Evolutionary conservation across 2,888 invertebrate species (phyloP), one percentile per base, ranked within the genome.

Genomic region (Morpho helenor): DNA sequence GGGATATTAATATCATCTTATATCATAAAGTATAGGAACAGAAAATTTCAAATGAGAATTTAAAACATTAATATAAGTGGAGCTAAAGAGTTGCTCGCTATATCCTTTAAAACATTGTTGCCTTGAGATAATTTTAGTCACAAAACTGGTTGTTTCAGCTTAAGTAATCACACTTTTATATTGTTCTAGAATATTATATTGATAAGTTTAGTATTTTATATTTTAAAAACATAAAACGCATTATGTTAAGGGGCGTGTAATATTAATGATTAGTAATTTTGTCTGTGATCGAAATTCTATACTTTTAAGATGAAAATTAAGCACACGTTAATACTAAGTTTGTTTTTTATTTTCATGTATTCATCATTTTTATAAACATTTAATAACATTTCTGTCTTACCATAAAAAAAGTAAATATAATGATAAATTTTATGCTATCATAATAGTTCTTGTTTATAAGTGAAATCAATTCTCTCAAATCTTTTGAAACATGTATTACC

Each of bases 241-340:
- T 82, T 80, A 79, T 49, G 72, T 77, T 77, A 77, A 77, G 69
- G 83, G 79, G 82, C 81, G 75, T 76, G 80, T 81, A 76, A 80
- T 84, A 80, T 79, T 82, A 79, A 82, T 67, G 67, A 68, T 69
- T 71, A 84, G 87, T 87, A 86, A 88, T 88, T 88, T 86, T 88
- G 84, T 87, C 88, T 89, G 89, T 89, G 89, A 89, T 89, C 86
- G 74, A 87, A 87, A 86, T 85, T 83, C 84, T 86, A 84, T 87
- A 88, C 87, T 81, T 79, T 82, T 89, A 88, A 85, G 87, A 87
- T 83, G 84, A 77, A 77, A 77, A 75, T 70, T 77, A 80, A 82
- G 74, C 80, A 81, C 82, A 81, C 81, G 74, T 68, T 67, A 65
- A 56, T 67, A 62, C 59, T 63, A 62, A 64, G 49, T 63, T 61